These are phyloP conservation scores for Enteromius anoplus DNA, from an alignment of 2,797 vertebrate species.

Conservation along the genomic window DNA sequence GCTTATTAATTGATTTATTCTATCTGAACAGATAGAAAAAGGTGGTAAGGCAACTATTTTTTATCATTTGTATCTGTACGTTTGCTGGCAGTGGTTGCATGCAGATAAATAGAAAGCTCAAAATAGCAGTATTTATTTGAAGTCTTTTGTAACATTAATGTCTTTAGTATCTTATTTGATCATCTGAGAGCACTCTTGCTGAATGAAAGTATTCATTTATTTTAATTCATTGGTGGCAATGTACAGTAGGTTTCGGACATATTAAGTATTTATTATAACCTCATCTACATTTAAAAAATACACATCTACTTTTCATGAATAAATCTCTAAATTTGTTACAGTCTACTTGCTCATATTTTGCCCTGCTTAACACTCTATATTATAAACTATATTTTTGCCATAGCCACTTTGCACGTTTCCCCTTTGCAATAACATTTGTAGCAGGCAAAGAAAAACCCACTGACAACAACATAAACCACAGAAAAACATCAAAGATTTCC, in stretches of 20 bases:
- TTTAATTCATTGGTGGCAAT: background rate
- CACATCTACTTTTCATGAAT: background rate
- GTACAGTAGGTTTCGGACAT: background rate
- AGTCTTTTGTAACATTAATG: background rate
- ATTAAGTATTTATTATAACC: background rate
- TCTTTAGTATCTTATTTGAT: background rate
- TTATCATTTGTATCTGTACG: background rate
- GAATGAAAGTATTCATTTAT: background rate
- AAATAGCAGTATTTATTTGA: too few relatives aligned
- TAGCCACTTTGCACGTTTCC: background rate
- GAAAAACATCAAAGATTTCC: constrained; percentile 24
- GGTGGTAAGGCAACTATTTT: background rate
- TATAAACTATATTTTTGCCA: background rate
- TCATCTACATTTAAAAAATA: background rate
- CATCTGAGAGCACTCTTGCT: background rate
- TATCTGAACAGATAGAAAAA: background rate
- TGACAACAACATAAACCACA: background rate
- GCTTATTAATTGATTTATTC: background rate
- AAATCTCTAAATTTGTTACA: background rate
- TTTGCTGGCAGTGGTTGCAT: background rate
- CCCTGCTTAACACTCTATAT: background rate
- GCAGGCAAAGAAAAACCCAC: background rate
- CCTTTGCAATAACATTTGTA: constrained; percentile 1
- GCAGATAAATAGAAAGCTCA: background rate
- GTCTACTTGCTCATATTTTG: background rate